A percentile compares a stretch with the other conserved stretches of the same genome.
These are phyloP conservation scores for Cnemophilus loriae DNA, from an alignment of 2,113 vertebrate species.

Conservation along the genomic window DNA sequence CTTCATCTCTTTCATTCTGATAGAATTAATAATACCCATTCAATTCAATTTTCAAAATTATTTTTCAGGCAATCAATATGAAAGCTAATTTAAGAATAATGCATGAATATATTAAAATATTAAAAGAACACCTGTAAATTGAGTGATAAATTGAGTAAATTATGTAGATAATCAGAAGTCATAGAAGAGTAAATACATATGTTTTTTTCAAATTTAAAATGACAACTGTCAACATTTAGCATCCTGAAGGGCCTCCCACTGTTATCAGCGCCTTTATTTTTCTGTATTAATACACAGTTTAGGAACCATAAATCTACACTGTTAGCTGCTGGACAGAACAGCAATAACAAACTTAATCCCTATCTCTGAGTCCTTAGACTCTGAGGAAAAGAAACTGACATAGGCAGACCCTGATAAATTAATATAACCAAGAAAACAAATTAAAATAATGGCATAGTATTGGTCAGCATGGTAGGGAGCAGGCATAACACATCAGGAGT, in stretches of 20 bases:
- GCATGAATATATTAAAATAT: not conserved
- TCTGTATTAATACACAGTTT: not conserved
- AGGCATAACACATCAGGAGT: not conserved
- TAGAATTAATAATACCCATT: not conserved
- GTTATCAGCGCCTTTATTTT: not conserved
- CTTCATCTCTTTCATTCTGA: not conserved
- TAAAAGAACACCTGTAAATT: not conserved
- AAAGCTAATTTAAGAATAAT: not conserved
- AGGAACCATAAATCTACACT: not conserved
- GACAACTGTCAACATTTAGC: not conserved
- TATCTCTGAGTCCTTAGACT: not conserved
- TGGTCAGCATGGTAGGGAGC: not conserved
- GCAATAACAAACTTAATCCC: not conserved
- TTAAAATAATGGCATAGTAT: not conserved
- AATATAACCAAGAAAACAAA: not conserved
- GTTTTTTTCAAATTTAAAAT: not conserved
- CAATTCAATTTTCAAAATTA: not conserved
- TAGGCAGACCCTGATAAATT: not conserved
- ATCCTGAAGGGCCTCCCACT: not conserved
- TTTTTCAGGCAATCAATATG: not conserved
- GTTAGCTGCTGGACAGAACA: not conserved
- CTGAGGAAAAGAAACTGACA: not conserved
- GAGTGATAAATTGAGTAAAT: not conserved
- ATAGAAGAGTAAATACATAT: not conserved
- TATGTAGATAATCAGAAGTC: not conserved